Percentiles rank a stretch among this genome's conserved stretches.
Evolutionary conservation across 2,888 invertebrate species (phyloP).

Genomic region (Octonoba sinensis): DNA sequence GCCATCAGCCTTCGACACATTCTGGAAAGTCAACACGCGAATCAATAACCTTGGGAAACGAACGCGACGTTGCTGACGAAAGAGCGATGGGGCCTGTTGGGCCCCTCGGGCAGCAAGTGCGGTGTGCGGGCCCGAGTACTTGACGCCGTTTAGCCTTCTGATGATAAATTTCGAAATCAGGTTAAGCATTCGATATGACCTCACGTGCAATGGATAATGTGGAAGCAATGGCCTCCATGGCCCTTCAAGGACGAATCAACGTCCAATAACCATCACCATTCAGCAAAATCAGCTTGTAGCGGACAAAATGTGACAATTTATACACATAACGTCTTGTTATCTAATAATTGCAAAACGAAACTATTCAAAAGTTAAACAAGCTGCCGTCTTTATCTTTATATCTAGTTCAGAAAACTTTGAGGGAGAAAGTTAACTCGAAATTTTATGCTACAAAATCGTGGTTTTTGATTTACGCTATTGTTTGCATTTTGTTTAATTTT

Average conservation of each 20-base stretch:
- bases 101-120: slow-evolving; percentile 3
- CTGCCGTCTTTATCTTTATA: too few relatives aligned
- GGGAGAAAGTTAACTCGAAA: too few relatives aligned
- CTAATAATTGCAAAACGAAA: too few relatives aligned
- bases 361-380: too few relatives aligned
- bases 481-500: too few relatives aligned
- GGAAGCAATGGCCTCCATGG: slow-evolving; percentile 39
- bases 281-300: too few relatives aligned
- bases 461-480: too few relatives aligned
- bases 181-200: slow-evolving; percentile 48
- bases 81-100: slow-evolving; percentile 23
- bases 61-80: slow-evolving; percentile 27
- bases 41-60: slow-evolving; percentile 6
- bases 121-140: slow-evolving; percentile 32
- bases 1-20: slow-evolving; percentile 21
- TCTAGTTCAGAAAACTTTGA: too few relatives aligned
- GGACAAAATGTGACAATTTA: too few relatives aligned
- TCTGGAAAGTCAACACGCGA: slow-evolving; percentile 1
- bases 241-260: slow-evolving; percentile 31
- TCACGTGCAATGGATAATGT: slow-evolving; percentile 36
- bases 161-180: slow-evolving; percentile 50
- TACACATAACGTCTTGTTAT: too few relatives aligned
- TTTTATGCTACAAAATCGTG: too few relatives aligned
- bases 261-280: too few relatives aligned
- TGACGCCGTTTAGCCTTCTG: slow-evolving; percentile 27